A percentile compares a stretch with the other conserved stretches of the same genome.
These are phyloP conservation scores for Sclerurus mexicanus DNA, from an alignment of 2,113 vertebrate genomes.

Conservation along the genomic window DNA sequence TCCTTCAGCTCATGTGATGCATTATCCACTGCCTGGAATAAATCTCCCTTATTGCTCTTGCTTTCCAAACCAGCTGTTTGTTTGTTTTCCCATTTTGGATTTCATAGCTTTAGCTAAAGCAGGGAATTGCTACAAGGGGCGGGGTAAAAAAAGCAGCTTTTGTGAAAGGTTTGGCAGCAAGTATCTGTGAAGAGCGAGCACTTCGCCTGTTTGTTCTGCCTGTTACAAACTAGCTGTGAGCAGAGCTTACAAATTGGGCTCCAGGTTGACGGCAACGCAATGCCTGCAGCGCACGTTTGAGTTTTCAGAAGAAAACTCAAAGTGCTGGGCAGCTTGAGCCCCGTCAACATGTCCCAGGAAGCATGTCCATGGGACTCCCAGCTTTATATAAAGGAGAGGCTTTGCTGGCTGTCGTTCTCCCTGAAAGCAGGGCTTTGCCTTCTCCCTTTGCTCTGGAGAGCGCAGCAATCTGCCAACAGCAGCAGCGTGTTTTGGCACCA, in stretches of 20 bases:
- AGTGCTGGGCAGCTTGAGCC: background rate
- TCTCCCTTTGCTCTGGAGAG: background rate
- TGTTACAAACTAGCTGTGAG: background rate
- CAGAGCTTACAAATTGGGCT: background rate
- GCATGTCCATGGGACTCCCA: background rate
- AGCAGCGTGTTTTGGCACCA: background rate
- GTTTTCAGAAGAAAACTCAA: background rate
- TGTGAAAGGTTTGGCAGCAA: slow-evolving; percentile 33
- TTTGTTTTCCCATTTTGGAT: slow-evolving; percentile 44
- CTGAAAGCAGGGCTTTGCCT: background rate
- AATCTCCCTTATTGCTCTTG: background rate
- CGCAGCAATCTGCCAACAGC: background rate
- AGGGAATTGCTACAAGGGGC: background rate
- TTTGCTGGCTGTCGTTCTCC: background rate
- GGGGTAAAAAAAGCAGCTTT: background rate
- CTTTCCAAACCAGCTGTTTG: slow-evolving; percentile 51
- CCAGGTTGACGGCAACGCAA: accelerated
- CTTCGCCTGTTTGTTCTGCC: background rate
- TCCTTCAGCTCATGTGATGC: background rate
- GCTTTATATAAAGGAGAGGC: background rate
- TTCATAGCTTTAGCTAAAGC: background rate
- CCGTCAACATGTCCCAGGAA: background rate
- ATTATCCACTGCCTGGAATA: slow-evolving; percentile 14
- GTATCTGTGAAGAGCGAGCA: background rate
- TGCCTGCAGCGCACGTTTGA: accelerated